Conservation (phyloP, 2,888 invertebrate species). For the Drosophila mimetica region DNA sequence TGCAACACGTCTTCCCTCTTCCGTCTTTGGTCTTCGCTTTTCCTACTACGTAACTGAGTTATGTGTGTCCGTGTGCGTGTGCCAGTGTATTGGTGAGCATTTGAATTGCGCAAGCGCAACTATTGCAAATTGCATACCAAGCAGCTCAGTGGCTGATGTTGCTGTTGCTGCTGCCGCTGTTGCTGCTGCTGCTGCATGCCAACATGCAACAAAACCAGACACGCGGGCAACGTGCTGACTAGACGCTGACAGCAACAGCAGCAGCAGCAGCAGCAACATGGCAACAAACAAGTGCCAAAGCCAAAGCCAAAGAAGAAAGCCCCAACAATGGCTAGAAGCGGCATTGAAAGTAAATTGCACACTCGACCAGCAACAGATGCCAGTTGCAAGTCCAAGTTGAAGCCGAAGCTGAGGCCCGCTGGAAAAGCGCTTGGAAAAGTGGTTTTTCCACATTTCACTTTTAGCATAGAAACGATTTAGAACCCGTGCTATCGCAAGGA, state of each 20-base stretch:
- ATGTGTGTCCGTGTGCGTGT: constrained; percentile 41
- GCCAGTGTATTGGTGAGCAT: constrained; percentile 54
- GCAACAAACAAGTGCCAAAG: constrained; percentile 62
- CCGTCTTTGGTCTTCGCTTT: constrained; percentile 53
- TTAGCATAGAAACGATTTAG: constrained; percentile 79
- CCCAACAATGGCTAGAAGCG: constrained; percentile 48
- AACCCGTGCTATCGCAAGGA: constrained; percentile 54
- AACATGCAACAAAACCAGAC: constrained; percentile 77
- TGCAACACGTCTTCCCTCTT: constrained; percentile 60
- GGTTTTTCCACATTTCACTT: constrained; percentile 77
- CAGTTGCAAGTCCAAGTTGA: constrained; percentile 41
- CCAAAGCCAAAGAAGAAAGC: constrained; percentile 66
- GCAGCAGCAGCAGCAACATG: constrained; percentile 21
- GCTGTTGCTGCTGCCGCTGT: constrained; percentile 20
- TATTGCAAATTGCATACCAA: constrained; percentile 78
- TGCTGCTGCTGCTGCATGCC: constrained; percentile 62
- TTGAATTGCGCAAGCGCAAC: constrained; percentile 79
- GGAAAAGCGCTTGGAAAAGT: constrained; percentile 57
- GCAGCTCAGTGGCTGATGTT: constrained; percentile 51
- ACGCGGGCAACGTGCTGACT: constrained; percentile 77
- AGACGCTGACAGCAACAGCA: constrained; percentile 60
- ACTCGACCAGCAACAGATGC: constrained; percentile 45
- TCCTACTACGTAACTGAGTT: constrained; percentile 71
- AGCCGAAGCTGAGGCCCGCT: constrained; percentile 16
- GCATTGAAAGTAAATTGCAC: constrained; percentile 74